These are phyloP conservation scores for Aspidiotus destructor DNA, from an alignment of 2,888 invertebrate species.

Conservation along the genomic window DNA sequence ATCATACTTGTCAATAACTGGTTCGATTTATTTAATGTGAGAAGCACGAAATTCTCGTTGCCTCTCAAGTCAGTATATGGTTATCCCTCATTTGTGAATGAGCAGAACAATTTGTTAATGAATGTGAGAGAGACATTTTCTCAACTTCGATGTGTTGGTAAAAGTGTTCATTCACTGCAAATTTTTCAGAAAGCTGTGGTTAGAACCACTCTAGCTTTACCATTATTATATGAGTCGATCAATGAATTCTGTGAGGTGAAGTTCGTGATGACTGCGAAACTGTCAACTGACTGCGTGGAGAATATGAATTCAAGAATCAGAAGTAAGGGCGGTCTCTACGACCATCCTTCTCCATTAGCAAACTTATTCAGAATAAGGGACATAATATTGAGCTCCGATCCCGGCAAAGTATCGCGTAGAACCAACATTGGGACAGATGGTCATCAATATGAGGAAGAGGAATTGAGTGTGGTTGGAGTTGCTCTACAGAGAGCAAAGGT, in stretches of 20 bases:
- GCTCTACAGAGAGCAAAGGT: not conserved
- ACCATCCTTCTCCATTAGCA: not conserved
- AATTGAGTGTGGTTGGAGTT: not conserved
- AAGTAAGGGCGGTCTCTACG: not conserved
- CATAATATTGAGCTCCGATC: not conserved
- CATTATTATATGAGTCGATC: not conserved
- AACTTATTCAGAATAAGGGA: not conserved
- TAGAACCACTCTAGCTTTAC: not conserved
- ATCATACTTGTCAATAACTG: not conserved
- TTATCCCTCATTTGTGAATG: not conserved
- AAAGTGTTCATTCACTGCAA: not conserved
- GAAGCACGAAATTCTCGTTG: not conserved
- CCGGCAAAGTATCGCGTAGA: not conserved
- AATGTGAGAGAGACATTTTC: not conserved
- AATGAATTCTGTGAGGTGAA: not conserved
- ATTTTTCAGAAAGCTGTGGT: not conserved
- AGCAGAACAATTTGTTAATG: not conserved
- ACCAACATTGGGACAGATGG: not conserved
- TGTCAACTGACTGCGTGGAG: not conserved
- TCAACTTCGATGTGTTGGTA: not conserved
- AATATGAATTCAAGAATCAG: not conserved
- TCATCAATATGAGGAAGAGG: not conserved
- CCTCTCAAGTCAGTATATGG: not conserved
- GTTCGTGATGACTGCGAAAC: not conserved
- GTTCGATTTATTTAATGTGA: not conserved